A percentile compares a stretch with the other conserved stretches of the same genome.
These are phyloP conservation scores for Halictus rubicundus DNA, from an alignment of 1,140 invertebrate species.

Conservation along the genomic window DNA sequence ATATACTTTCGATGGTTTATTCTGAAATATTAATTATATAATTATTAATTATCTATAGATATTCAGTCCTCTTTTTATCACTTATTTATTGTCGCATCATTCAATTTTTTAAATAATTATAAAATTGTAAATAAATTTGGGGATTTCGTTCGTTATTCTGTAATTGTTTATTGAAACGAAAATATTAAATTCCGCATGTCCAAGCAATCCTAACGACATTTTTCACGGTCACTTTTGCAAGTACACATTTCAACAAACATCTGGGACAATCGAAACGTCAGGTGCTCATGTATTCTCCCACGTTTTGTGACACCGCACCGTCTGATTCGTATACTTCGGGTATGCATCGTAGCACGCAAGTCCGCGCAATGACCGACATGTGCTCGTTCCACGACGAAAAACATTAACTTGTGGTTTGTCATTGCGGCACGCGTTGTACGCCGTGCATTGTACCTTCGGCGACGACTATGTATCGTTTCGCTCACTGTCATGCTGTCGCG, in stretches of 20 bases:
- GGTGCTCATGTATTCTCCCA: neutral
- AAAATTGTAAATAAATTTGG: too few relatives aligned
- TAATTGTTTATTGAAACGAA: neutral
- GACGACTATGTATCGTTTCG: conserved; percentile 7
- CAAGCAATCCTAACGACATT: neutral
- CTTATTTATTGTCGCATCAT: too few relatives aligned
- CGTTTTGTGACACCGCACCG: neutral
- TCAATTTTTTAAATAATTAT: too few relatives aligned
- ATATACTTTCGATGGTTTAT: too few relatives aligned
- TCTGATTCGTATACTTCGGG: conserved; percentile 9
- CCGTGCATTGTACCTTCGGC: neutral
- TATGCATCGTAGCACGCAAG: conserved; percentile 21
- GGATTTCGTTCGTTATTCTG: too few relatives aligned
- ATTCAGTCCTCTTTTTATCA: too few relatives aligned
- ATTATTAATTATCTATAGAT: too few relatives aligned
- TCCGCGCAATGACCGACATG: conserved; percentile 28
- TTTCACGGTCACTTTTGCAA: neutral
- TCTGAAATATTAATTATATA: too few relatives aligned
- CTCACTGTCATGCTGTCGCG: neutral
- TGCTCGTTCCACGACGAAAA: conserved; percentile 15
- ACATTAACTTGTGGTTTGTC: conserved; percentile 39
- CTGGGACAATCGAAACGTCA: conserved; percentile 8
- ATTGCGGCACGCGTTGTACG: conserved; percentile 11
- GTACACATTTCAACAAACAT: neutral
- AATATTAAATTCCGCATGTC: neutral